Percentiles rank a stretch among this genome's conserved stretches.
phyloP scores from a whole-genome alignment of 2,888 invertebrate genomes.

The Polia nebulosa region DNA sequence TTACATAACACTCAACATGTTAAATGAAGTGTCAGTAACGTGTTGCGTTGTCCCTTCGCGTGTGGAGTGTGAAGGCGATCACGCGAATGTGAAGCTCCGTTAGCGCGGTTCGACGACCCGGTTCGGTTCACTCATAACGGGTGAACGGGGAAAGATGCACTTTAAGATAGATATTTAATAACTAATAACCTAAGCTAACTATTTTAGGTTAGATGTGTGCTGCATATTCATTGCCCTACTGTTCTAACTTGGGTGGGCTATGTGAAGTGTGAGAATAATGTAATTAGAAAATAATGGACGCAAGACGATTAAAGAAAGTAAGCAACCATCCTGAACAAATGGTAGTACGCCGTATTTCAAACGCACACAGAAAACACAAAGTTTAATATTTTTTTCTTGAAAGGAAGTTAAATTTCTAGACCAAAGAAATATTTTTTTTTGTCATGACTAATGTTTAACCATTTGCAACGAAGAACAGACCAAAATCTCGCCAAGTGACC shows the following conservation, averaged over 20 bases:
- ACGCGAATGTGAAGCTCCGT: conserved; percentile 70
- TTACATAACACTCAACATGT: conserved; percentile 23
- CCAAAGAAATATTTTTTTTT: conserved; percentile 4
- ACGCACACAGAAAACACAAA: neutral
- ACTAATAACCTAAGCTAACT: conserved; percentile 19
- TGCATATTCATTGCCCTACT: conserved; percentile 21
- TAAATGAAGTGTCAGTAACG: conserved; percentile 27
- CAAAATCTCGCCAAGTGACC: conserved; percentile 49
- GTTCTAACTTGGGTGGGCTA: conserved; percentile 19
- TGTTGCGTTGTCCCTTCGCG: conserved; percentile 60
- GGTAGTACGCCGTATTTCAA: conserved; percentile 13
- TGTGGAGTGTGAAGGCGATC: conserved; percentile 55
- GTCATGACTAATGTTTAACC: conserved; percentile 36
- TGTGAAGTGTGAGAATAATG: conserved; percentile 11
- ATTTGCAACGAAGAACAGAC: conserved; percentile 34
- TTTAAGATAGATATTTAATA: conserved; percentile 15
- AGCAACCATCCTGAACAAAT: conserved; percentile 24
- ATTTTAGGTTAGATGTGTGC: conserved; percentile 6
- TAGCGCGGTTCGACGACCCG: conserved; percentile 69
- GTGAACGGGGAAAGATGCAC: conserved; percentile 57
- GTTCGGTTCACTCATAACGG: conserved; percentile 61
- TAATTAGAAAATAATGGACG: conserved; percentile 27
- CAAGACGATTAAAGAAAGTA: conserved; percentile 25
- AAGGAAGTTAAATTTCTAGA: neutral
- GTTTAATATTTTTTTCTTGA: neutral